A percentile compares a stretch with the other conserved stretches of the same genome.
phyloP scores from a whole-genome alignment of 2,113 vertebrate species.

The Pseudonaja textilis region DNA sequence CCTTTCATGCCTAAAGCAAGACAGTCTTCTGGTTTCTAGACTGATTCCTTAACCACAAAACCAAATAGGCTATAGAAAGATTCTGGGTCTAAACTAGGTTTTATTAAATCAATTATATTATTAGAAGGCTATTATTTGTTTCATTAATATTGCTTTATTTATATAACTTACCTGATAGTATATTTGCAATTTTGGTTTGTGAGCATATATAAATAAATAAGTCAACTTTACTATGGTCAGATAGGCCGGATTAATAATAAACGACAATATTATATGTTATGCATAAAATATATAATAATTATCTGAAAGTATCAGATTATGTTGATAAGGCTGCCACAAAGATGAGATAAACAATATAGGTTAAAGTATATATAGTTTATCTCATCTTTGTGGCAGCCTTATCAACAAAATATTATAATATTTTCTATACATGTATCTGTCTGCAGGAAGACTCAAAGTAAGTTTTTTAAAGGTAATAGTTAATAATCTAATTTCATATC shows the following conservation, averaged over 20 bases:
- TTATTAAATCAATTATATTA: neutral
- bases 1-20: neutral
- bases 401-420: neutral
- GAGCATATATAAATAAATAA: neutral
- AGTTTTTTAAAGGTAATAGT: slow-evolving; percentile 49
- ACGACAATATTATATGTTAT: neutral
- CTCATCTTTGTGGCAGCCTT: no score
- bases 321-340: neutral
- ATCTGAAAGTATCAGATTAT: neutral
- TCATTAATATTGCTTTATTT: neutral
- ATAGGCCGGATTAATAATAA: neutral
- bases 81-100: neutral
- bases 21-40: neutral
- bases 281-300: neutral
- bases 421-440: neutral
- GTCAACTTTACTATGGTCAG: neutral
- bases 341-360: neutral
- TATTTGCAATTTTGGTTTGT: neutral
- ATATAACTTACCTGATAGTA: neutral
- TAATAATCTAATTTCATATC: slow-evolving; percentile 41
- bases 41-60: neutral
- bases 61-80: neutral
- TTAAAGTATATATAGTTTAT: no score
- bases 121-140: neutral
- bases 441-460: neutral